phyloP scores from a whole-genome alignment of 1,140 invertebrate species.

The Trichoplusia ni region DNA sequence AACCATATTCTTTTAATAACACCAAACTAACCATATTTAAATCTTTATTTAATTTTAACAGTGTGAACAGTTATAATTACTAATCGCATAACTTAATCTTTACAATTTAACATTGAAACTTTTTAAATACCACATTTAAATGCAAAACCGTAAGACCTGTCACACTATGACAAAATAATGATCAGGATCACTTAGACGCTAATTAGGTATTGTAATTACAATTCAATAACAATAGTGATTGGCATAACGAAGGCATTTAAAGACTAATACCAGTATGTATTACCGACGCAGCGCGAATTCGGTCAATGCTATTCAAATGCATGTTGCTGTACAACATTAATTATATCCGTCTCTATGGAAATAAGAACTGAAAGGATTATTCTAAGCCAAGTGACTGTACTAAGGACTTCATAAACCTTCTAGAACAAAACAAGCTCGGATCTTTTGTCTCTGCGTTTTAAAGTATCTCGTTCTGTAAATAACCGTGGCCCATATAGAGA shows the following conservation, averaged over 20 bases:
- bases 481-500: background rate
- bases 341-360: slow-evolving; percentile 12
- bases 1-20: too few relatives aligned
- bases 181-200: slow-evolving; percentile 17
- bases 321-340: slow-evolving; percentile 11
- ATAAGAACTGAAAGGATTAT: background rate
- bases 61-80: background rate
- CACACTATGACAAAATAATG: too few relatives aligned
- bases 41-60: too few relatives aligned
- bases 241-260: slow-evolving; percentile 28
- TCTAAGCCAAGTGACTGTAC: background rate
- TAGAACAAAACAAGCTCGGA: too few relatives aligned
- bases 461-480: too few relatives aligned
- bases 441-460: too few relatives aligned
- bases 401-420: background rate
- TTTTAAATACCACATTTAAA: too few relatives aligned
- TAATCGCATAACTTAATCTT: background rate
- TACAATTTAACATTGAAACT: too few relatives aligned
- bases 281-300: slow-evolving; percentile 24
- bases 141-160: too few relatives aligned
- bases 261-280: slow-evolving; percentile 19
- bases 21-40: too few relatives aligned
- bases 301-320: slow-evolving; percentile 31
- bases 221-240: slow-evolving; percentile 33
- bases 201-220: slow-evolving; percentile 25